These are phyloP conservation scores for Acrobasis repandana DNA, from an alignment of 2,888 invertebrate genomes.

Conservation along the genomic window DNA sequence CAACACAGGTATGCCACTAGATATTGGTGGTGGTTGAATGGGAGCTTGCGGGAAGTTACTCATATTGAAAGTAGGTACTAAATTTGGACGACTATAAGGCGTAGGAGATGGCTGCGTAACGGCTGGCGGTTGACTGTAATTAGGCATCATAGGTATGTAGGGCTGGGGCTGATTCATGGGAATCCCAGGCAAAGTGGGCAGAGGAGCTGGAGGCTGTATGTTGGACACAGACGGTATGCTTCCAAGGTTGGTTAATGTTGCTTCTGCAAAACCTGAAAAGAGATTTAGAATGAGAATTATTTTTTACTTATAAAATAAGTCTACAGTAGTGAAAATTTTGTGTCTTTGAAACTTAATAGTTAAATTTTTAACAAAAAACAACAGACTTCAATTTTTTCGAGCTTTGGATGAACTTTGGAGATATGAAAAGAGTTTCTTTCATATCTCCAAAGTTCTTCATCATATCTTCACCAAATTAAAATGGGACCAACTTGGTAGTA, in stretches of 20 bases:
- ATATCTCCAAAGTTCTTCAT: no score
- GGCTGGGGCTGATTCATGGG: constrained; percentile 81
- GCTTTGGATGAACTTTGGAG: no score
- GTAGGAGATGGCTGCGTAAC: constrained; percentile 23
- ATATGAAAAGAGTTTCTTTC: no score
- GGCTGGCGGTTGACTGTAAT: constrained; percentile 60
- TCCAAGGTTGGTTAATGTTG: constrained; percentile 74
- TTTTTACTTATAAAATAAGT: no score
- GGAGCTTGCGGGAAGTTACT: constrained; percentile 62
- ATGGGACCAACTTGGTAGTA: no score
- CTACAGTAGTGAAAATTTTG: no score
- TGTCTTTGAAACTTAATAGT: no score
- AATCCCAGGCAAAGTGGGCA: constrained; percentile 76
- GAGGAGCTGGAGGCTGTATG: constrained; percentile 78
- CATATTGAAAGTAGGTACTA: constrained; percentile 75
- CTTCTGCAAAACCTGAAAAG: constrained; percentile 73
- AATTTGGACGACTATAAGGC: constrained; percentile 46
- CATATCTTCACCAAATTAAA: no score
- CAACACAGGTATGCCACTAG: constrained; percentile 77
- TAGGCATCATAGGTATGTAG: constrained; percentile 78
- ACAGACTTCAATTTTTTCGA: no score
- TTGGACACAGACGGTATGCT: constrained; percentile 77
- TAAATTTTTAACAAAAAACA: no score
- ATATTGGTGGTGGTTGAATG: constrained; percentile 60
- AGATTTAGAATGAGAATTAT: not conserved